phyloP scores from a whole-genome alignment of 2,797 vertebrate genomes.

The Petrocephalus schoutedeni region DNA sequence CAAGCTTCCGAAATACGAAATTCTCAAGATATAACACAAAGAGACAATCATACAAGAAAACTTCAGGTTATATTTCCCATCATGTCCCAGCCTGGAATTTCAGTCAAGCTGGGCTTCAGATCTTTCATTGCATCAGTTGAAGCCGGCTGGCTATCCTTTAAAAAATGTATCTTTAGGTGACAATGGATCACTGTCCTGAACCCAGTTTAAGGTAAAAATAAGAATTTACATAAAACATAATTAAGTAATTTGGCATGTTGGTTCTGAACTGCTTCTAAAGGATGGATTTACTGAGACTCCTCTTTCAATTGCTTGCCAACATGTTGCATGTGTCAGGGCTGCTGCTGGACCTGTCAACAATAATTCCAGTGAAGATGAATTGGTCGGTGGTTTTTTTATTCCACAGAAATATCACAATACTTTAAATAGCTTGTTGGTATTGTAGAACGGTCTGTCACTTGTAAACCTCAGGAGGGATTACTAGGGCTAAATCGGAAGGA shows the following conservation, averaged over 20 bases:
- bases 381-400: background rate
- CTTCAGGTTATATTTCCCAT: background rate
- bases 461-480: conserved; percentile 2
- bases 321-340: background rate
- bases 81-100: background rate
- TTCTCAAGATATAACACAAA: background rate
- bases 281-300: background rate
- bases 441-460: background rate
- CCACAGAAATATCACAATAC: conserved; percentile 10
- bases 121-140: background rate
- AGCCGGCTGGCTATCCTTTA: background rate
- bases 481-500: background rate
- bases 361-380: conserved; percentile 11
- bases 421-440: conserved; percentile 14
- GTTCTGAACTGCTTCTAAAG: conserved; percentile 3
- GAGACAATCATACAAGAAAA: background rate
- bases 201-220: background rate
- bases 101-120: background rate
- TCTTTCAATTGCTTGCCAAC: background rate
- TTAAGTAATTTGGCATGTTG: background rate
- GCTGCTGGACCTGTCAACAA: background rate
- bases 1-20: background rate
- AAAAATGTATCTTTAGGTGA: background rate
- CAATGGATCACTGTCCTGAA: background rate
- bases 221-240: background rate